Percentiles rank a stretch among this genome's conserved stretches.
Evolutionary conservation across 2,888 invertebrate genomes (phyloP).

Genomic region (Aspidiotus destructor): DNA sequence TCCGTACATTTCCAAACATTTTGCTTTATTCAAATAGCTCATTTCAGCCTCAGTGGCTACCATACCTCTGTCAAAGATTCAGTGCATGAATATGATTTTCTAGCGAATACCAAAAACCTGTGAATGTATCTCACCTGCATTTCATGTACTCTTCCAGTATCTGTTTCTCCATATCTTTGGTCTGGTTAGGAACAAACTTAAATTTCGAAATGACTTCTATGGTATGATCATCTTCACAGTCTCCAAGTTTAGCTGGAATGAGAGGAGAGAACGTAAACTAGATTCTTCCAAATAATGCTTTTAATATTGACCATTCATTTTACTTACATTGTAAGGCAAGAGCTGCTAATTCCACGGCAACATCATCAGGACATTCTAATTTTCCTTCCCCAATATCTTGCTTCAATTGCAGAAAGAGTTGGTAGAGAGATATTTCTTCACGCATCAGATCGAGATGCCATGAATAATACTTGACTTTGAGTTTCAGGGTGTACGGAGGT

Average conservation of each 20-base stretch:
- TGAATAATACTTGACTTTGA: constrained; percentile 97
- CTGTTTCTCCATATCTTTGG: constrained; percentile 90
- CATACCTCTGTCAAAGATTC: constrained; percentile 52
- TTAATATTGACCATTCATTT: constrained; percentile 5
- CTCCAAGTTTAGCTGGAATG: constrained; percentile 82
- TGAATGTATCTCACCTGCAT: constrained; percentile 46
- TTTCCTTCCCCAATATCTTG: constrained; percentile 86
- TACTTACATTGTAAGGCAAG: constrained; percentile 82
- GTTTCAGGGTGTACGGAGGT: constrained; percentile 88
- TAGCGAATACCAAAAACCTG: not conserved
- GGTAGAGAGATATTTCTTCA: constrained; percentile 95
- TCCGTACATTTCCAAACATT: constrained; percentile 98
- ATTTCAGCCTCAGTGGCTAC: constrained; percentile 94
- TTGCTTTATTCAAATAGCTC: constrained; percentile 88
- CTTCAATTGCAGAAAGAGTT: constrained; percentile 95
- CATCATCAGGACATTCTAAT: constrained; percentile 78
- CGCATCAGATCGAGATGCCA: constrained; percentile 93
- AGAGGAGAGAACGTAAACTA: not conserved
- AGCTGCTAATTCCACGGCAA: constrained; percentile 82
- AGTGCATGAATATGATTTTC: not conserved
- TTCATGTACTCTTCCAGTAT: constrained; percentile 86
- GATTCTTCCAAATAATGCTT: not conserved
- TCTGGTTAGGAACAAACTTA: constrained; percentile 90
- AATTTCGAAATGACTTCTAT: constrained; percentile 98
- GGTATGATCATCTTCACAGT: constrained; percentile 81